A percentile compares a stretch with the other conserved stretches of the same genome.
These are phyloP conservation scores for Hassar affinis DNA, from an alignment of 2,113 vertebrate species.

Conservation along the genomic window DNA sequence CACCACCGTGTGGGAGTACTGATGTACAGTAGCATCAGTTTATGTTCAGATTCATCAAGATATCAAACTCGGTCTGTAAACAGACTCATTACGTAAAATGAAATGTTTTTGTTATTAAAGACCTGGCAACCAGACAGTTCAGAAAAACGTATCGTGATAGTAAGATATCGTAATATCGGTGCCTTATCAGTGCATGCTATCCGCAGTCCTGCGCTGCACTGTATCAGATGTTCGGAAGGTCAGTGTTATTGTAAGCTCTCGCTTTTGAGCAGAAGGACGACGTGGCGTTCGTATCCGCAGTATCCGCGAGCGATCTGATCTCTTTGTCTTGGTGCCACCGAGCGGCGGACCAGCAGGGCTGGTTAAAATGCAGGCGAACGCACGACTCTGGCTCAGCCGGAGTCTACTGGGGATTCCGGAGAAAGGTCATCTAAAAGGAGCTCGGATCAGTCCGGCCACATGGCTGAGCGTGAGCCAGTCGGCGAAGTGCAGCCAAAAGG, in stretches of 20 bases:
- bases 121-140: background rate
- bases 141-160: background rate
- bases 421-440: conserved; percentile 52
- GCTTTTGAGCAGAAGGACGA: background rate
- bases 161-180: background rate
- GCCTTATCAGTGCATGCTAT: background rate
- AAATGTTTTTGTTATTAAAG: too few species aligned
- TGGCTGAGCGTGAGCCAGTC: conserved; percentile 40
- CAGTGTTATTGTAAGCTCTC: background rate
- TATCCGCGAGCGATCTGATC: background rate
- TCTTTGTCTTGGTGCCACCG: background rate
- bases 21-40: background rate
- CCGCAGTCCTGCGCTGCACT: too few species aligned
- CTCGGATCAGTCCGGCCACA: conserved; percentile 21
- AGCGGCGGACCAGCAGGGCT: background rate
- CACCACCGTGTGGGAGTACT: background rate
- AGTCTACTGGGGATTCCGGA: conserved; percentile 34
- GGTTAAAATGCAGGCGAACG: background rate
- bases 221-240: too few species aligned
- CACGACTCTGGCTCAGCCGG: conserved; percentile 12
- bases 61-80: background rate
- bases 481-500: conserved; percentile 36
- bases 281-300: background rate
- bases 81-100: too few species aligned
- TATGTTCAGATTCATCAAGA: background rate